Percentiles rank a stretch among this genome's conserved stretches.
phyloP scores from a whole-genome alignment of 2,113 vertebrate genomes.

The Anguilla japonica region DNA sequence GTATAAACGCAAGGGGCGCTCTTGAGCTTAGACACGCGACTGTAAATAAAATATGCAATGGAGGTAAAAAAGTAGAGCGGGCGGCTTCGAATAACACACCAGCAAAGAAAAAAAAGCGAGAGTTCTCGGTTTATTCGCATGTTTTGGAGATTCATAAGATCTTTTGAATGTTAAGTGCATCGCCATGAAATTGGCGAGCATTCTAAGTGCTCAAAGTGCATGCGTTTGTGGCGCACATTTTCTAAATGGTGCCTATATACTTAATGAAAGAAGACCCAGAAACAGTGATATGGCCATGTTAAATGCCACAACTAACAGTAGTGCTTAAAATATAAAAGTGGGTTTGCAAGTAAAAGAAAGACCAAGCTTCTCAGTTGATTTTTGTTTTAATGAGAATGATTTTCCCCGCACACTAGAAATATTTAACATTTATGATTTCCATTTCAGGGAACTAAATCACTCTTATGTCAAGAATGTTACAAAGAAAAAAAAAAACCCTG shows the following conservation, averaged over 20 bases:
- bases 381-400: slow-evolving; percentile 6
- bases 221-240: no score
- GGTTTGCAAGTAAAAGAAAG: not conserved
- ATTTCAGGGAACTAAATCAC: not conserved
- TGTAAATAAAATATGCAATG: not conserved
- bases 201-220: no score
- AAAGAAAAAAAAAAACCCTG: not conserved
- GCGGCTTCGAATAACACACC: not conserved
- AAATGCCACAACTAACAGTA: not conserved
- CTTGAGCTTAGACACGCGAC: not conserved
- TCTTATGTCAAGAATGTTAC: not conserved
- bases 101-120: not conserved
- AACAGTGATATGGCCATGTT: no score
- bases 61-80: not conserved
- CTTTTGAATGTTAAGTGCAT: not conserved
- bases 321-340: no score
- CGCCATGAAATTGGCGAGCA: no score
- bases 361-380: not conserved
- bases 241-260: no score
- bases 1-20: not conserved
- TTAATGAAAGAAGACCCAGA: no score
- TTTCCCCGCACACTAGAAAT: not conserved
- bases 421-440: not conserved
- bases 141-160: not conserved
- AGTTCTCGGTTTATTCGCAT: not conserved